Evolutionary conservation across 2,797 vertebrate species (phyloP), one percentile per base, ranked within the genome.

Genomic region (Crypturellus tataupa): DNA sequence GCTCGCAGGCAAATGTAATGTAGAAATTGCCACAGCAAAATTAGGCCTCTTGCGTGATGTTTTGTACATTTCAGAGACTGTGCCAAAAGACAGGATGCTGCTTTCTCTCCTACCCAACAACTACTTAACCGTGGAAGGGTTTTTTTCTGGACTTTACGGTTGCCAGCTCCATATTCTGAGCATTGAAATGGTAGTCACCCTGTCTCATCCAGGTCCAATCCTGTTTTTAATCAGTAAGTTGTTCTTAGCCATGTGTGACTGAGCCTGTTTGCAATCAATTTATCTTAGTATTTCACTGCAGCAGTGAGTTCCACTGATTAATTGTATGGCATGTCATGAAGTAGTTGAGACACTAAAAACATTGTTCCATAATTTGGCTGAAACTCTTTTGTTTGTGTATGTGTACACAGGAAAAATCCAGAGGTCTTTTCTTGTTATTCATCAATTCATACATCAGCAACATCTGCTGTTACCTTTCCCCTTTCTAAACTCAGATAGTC

Each of bases 301-400:
- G 91, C 89, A 81, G 18, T n/a, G 64, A 84, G 76, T 92, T 94
- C 93, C 91, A 18, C 92, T 96, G 87, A 87, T 92, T 93, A 95
- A 87, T 91, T 94, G 67, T 79, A 93, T 73, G 77, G 64, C 85
- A 70, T 92, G 62, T 80, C 88, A 84, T 1, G 1, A 91, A 94
- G 78, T 64, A 80, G 44, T 78, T 83, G 47, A 40, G 79, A 73
- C 47, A 62, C 60, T 84, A 79, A 81, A 93, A 94, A 33, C 0
- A 1, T 19, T 56, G 20, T 67, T 89, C 64, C 31, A 47, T 93
- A 88, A 93, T 93, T 79, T 91, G 51, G 31, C 53, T 79, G 21
- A 83, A 89, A 56, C 29, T 71, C 62, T 91, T 85, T 65, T 68
- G 27, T 64, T 73, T 92, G 51, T 44, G 17, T 83, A 83, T 53